These are phyloP conservation scores for Argopecten irradians DNA, from an alignment of 1,140 invertebrate genomes.

Conservation along the genomic window DNA sequence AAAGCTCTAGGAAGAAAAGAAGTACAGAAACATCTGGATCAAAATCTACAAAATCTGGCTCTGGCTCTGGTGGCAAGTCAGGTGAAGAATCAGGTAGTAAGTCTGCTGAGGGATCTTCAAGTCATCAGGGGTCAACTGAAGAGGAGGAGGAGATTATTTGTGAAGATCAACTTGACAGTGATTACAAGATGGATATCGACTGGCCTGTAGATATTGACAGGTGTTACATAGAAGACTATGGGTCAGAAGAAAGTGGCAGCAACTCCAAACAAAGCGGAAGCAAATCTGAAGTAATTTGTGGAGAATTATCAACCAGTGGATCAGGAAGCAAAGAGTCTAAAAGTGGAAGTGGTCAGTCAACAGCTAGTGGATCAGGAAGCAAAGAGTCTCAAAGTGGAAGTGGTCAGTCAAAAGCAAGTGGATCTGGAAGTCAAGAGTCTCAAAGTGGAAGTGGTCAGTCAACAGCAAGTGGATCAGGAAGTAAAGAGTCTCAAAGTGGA, in stretches of 20 bases:
- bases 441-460: neutral
- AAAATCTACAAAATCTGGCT: too few relatives aligned
- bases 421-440: neutral
- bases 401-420: neutral
- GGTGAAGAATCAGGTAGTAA: neutral
- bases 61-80: too few relatives aligned
- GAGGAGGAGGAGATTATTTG: neutral
- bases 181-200: neutral
- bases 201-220: neutral
- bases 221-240: neutral
- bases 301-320: neutral
- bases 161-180: neutral
- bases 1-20: neutral
- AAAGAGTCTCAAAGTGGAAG: neutral
- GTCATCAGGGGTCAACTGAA: neutral
- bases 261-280: neutral
- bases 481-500: neutral
- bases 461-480: neutral
- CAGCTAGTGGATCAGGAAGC: neutral
- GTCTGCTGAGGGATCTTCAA: neutral
- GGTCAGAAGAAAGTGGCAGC: neutral
- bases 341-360: neutral
- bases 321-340: neutral
- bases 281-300: neutral
- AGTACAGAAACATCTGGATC: neutral